Evolutionary conservation across 2,888 invertebrate genomes (phyloP).

Genomic region (Diarsia dahlii): DNA sequence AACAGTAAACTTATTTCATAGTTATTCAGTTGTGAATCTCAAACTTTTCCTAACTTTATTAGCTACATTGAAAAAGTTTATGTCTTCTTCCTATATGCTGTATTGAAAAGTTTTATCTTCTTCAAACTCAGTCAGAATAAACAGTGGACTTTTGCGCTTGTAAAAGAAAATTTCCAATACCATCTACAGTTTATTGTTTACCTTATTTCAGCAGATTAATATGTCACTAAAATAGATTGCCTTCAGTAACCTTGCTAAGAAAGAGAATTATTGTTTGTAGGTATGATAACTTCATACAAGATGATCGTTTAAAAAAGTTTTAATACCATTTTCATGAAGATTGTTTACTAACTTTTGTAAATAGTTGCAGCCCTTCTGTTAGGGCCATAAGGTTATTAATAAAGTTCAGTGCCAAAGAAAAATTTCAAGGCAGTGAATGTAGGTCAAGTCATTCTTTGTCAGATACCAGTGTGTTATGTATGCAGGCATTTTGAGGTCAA

Average conservation of each 20-base stretch:
- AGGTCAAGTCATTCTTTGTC: conserved; percentile 78
- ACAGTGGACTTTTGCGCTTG: too few species aligned
- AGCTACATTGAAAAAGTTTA: not conserved
- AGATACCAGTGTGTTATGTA: conserved; percentile 70
- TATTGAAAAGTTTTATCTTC: not conserved
- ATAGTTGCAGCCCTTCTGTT: conserved; percentile 3
- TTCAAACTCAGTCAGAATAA: not conserved
- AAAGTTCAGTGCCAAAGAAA: conserved; percentile 68
- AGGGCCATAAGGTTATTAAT: conserved; percentile 44
- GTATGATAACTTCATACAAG: conserved; percentile 40
- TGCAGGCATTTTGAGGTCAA: conserved; percentile 75
- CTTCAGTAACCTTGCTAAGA: conserved; percentile 53
- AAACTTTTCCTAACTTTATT: not conserved
- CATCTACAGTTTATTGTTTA: conserved; percentile 48
- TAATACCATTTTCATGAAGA: conserved; percentile 3
- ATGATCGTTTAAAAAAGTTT: conserved; percentile 12
- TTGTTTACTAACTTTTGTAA: conserved; percentile 1
- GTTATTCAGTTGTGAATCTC: not conserved
- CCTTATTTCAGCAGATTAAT: conserved; percentile 58
- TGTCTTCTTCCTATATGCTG: too few species aligned
- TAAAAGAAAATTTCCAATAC: conserved; percentile 20
- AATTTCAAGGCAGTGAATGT: conserved; percentile 73
- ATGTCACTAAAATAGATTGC: conserved; percentile 59
- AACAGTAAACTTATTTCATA: not conserved
- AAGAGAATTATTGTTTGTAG: conserved; percentile 52